A percentile compares a stretch with the other conserved stretches of the same genome.
Evolutionary conservation across 2,113 vertebrate species (phyloP).

Genomic region (Azemiops feae): DNA sequence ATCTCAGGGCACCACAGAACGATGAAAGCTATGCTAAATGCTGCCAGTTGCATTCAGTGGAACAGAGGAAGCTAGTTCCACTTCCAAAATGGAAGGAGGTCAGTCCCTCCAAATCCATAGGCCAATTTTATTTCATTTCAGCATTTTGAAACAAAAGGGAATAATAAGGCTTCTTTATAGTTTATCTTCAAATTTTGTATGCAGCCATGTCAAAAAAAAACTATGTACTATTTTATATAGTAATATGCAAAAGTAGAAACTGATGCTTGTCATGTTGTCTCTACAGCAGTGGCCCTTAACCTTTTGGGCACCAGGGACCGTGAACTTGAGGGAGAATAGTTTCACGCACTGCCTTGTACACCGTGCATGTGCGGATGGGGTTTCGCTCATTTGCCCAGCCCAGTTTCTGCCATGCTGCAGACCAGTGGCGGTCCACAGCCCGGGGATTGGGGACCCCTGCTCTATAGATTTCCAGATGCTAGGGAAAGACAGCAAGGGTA

Average conservation of each 20-base stretch:
- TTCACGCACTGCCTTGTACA: not conserved
- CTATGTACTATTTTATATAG: not conserved
- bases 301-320: not conserved
- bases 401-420: not conserved
- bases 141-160: not conserved
- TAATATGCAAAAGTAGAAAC: not conserved
- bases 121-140: not conserved
- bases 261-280: not conserved
- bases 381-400: not conserved
- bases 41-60: not conserved
- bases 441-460: not conserved
- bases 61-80: not conserved
- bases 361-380: not conserved
- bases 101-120: not conserved
- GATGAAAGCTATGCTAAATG: not conserved
- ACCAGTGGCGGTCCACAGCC: not conserved
- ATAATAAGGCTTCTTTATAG: not conserved
- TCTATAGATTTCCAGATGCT: not conserved
- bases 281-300: not conserved
- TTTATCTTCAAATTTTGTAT: not conserved
- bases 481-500: not conserved
- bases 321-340: not conserved
- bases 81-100: not conserved
- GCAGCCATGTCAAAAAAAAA: not conserved
- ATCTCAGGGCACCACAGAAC: not conserved